A percentile compares a stretch with the other conserved stretches of the same genome.
phyloP scores from a whole-genome alignment of 2,888 invertebrate genomes.

The Anaspis maculata region DNA sequence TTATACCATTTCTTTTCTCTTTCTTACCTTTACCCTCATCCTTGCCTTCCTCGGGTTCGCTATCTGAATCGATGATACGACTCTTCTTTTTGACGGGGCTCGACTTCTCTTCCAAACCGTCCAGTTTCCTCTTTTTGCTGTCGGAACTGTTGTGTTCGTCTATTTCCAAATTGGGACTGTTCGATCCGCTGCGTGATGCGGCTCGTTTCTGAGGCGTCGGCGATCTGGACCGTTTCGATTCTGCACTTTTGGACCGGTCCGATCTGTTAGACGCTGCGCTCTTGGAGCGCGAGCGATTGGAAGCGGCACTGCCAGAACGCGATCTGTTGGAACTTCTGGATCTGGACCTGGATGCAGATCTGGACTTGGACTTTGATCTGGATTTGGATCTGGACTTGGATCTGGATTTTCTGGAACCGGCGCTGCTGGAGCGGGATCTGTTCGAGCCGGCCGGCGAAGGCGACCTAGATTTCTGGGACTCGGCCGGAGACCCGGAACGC shows the following conservation, averaged over 20 bases:
- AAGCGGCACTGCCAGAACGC: slow-evolving; percentile 30
- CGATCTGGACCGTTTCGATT: slow-evolving; percentile 14
- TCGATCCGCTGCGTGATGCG: slow-evolving; percentile 28
- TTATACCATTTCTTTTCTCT: not conserved
- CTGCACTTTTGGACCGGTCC: slow-evolving; percentile 21
- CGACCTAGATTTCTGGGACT: slow-evolving; percentile 6
- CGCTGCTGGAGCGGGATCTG: not conserved
- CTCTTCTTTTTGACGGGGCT: slow-evolving; percentile 41
- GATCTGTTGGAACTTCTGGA: slow-evolving; percentile 15
- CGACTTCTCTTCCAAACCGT: slow-evolving; percentile 26
- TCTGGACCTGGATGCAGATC: slow-evolving; percentile 22
- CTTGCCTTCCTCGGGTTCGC: slow-evolving; percentile 48
- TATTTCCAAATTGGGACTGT: slow-evolving; percentile 46
- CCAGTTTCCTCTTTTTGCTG: slow-evolving; percentile 28
- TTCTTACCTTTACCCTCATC: slow-evolving; percentile 19
- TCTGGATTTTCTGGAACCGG: no score
- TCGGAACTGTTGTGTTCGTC: slow-evolving; percentile 39
- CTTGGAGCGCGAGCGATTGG: slow-evolving; percentile 14
- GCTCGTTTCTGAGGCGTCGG: slow-evolving; percentile 8
- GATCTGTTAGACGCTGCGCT: slow-evolving; percentile 14
- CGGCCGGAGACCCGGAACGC: slow-evolving; percentile 24
- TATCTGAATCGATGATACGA: slow-evolving; percentile 58
- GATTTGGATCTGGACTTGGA: no score
- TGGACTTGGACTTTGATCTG: slow-evolving; percentile 13
- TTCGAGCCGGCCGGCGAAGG: slow-evolving; percentile 10